Evolutionary conservation across 2,888 invertebrate species (phyloP).

Genomic region (Pseudoips prasinana): DNA sequence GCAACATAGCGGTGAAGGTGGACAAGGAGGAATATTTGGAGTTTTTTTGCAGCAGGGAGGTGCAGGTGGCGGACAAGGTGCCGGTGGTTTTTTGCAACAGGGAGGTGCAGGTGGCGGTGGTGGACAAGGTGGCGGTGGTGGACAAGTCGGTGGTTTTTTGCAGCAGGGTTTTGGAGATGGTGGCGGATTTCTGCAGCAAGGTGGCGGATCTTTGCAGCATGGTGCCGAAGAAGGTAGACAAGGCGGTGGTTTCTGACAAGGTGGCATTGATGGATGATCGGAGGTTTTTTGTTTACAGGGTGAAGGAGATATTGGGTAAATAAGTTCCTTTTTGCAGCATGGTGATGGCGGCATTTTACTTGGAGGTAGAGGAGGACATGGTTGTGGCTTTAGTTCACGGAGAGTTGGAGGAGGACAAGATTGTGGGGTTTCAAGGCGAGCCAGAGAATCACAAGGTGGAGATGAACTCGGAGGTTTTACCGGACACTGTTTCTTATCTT

Average conservation of each 20-base stretch:
- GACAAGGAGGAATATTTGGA: too few relatives aligned
- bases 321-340: too few relatives aligned
- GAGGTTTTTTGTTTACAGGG: too few relatives aligned
- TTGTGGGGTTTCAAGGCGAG: neutral
- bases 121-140: constrained; percentile 1
- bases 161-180: constrained; percentile 1
- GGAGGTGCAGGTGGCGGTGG: neutral
- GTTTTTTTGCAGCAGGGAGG: too few relatives aligned
- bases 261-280: neutral
- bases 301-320: too few relatives aligned
- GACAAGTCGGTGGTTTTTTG: neutral
- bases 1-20: too few relatives aligned
- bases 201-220: too few relatives aligned
- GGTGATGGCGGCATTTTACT: too few relatives aligned
- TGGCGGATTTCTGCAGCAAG: neutral
- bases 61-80: too few relatives aligned
- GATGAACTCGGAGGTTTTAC: neutral
- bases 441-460: neutral
- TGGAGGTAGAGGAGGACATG: neutral
- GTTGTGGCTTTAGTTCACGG: neutral
- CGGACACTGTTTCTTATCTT: neutral
- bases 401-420: neutral
- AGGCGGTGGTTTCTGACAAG: constrained; percentile 1
- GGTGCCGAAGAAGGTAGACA: neutral
- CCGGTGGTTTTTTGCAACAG: too few relatives aligned